Base-by-base conservation (phyloP, 2,888 invertebrate species). In the Imbricaverruca yamaguchii region DNA sequence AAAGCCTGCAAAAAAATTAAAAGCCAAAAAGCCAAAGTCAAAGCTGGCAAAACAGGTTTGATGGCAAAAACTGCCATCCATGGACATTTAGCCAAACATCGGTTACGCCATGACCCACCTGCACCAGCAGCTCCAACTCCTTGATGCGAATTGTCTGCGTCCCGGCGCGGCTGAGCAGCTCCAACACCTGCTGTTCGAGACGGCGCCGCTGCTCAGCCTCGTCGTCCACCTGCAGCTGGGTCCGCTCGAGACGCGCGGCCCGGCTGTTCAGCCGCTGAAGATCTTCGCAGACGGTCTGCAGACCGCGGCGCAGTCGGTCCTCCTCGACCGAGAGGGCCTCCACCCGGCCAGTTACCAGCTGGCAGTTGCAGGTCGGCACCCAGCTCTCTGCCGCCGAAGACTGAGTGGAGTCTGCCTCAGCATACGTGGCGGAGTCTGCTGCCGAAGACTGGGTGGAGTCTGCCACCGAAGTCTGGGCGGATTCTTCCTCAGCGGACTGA, bases 91-190 rank as follows among this genome's bases (percentile, higher is more conserved):
- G 11, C 59, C 59, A 2, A 59, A 39, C 39, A 15, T 59, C 59
- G 1, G 15, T 11, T 7, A 59, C 11, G 23, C 65, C 10, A 21
- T 8, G 39, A 65, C 53, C 11, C 10, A 53, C 74, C 79, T 79
- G 79, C 57, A 79, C 23, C 11, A 79, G 25, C 25, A 79, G 79
- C 59, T 79, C 79, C 79, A 79, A 25, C 25, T 79, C 79, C 23
- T 79, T 79, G 57, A 79, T 59, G 4, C 79, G 57, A 12, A 57
- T 13, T 13, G 56, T 23, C 59, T 79, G 79, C 12, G 10, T 13
- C 55, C 55, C 53, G 9, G 74, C 74, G 53, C 53, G 10, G 21
- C 74, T 53, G 7, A 21, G 53, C 74, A 74, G 74, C 74, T 23
- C 53, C 55, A 55, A 8, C 55, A 21, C 74, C 74, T 74, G 74